Evolutionary conservation across 2,888 invertebrate genomes (phyloP).

Genomic region (Gastrophysa polygoni): DNA sequence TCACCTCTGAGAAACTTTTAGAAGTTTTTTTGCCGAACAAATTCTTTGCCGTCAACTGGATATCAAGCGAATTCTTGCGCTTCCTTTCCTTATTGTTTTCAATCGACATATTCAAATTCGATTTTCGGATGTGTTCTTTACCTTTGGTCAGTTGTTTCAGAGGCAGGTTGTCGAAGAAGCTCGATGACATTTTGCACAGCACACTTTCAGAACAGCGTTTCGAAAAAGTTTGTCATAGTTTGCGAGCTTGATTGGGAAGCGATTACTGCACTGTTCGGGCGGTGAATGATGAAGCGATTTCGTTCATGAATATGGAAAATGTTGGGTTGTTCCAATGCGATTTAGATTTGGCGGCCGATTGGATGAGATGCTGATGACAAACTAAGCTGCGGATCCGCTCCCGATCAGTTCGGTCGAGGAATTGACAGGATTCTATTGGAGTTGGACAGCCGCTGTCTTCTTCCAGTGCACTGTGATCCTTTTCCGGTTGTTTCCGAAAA

Average conservation of each 20-base stretch:
- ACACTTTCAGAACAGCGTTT: neutral
- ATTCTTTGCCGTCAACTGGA: slow-evolving; percentile 25
- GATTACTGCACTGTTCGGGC: too few species aligned
- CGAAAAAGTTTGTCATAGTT: neutral
- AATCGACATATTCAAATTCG: slow-evolving; percentile 37
- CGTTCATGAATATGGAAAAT: too few species aligned
- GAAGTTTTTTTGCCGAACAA: slow-evolving; percentile 43
- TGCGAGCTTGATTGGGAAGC: too few species aligned
- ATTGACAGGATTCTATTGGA: slow-evolving; percentile 34
- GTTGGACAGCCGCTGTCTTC: slow-evolving; percentile 32
- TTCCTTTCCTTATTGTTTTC: slow-evolving; percentile 48
- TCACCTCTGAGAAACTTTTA: slow-evolving; percentile 48
- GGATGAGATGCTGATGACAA: slow-evolving; percentile 39
- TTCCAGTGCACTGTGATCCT: slow-evolving; percentile 19
- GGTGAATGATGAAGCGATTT: too few species aligned
- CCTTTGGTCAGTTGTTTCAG: slow-evolving; percentile 46
- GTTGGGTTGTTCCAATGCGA: neutral
- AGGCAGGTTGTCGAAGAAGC: slow-evolving; percentile 53
- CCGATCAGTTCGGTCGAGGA: slow-evolving; percentile 29
- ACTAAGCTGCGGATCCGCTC: slow-evolving; percentile 40
- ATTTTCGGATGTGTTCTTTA: slow-evolving; percentile 27
- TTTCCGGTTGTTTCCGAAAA: slow-evolving; percentile 9
- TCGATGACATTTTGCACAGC: slow-evolving; percentile 34
- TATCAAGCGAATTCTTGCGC: slow-evolving; percentile 51
- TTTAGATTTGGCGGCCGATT: slow-evolving; percentile 32